Conservation (phyloP, 2,888 invertebrate genomes). For the Torymus auratus region DNA sequence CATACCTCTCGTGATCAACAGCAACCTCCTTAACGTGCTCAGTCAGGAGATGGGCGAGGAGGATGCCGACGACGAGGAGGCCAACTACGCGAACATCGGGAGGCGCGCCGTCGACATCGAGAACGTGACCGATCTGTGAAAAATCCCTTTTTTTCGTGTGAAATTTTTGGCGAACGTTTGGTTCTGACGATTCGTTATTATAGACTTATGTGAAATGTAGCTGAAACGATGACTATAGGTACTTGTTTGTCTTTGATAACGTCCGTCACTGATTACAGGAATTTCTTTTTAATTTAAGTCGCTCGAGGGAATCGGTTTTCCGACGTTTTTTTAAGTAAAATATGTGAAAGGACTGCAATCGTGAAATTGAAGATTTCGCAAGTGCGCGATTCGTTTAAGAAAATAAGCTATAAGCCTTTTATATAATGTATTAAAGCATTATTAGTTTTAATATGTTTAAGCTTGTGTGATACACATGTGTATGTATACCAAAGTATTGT, state of each 20-base stretch:
- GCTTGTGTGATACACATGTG: slow-evolving; percentile 32
- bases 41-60: slow-evolving; percentile 69
- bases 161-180: neutral
- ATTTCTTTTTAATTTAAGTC: neutral
- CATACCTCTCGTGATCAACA: slow-evolving; percentile 73
- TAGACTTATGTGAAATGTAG: neutral
- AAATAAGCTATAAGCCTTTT: too few species aligned
- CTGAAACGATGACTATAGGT: neutral
- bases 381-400: too few species aligned
- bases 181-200: neutral
- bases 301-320: neutral
- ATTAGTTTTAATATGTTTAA: slow-evolving; percentile 22
- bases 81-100: slow-evolving; percentile 69
- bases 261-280: too few species aligned
- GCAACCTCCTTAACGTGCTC: slow-evolving; percentile 70
- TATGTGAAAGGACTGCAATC: neutral
- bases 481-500: slow-evolving; percentile 44
- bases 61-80: slow-evolving; percentile 60
- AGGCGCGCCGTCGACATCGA: slow-evolving; percentile 64
- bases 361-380: too few species aligned
- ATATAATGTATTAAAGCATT: neutral
- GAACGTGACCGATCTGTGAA: slow-evolving; percentile 66
- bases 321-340: slow-evolving; percentile 1
- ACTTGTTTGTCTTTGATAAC: neutral
- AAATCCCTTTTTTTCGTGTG: neutral